Percentiles rank a stretch among this genome's conserved stretches.
Evolutionary conservation across 2,113 vertebrate genomes (phyloP).

Genomic region (Gasterosteus nipponicus): DNA sequence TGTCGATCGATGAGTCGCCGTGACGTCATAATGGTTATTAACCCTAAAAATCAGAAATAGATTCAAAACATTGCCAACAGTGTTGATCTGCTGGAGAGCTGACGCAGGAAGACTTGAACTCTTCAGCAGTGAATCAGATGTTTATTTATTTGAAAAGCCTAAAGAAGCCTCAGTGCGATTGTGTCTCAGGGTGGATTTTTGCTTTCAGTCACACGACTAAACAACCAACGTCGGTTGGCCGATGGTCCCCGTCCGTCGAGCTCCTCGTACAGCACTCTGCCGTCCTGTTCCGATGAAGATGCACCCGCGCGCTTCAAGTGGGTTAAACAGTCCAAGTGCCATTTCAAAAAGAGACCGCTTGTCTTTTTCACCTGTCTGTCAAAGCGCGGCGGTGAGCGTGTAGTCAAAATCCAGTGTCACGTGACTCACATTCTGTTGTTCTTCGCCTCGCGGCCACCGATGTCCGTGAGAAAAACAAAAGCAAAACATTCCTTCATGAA

Average conservation of each 20-base stretch:
- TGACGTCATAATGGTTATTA: not conserved
- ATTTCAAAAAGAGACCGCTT: constrained; percentile 21
- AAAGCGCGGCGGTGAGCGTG: constrained; percentile 48
- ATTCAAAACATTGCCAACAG: not conserved
- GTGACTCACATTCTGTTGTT: constrained; percentile 57
- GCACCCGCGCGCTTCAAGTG: constrained; percentile 70
- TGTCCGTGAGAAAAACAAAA: constrained; percentile 44
- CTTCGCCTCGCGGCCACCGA: constrained; percentile 48
- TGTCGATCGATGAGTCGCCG: not conserved
- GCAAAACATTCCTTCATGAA: constrained; percentile 51
- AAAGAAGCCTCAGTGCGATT: not conserved
- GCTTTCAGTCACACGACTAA: constrained; percentile 5
- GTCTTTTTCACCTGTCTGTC: constrained; percentile 36
- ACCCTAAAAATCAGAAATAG: not conserved
- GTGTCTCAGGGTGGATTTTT: constrained; percentile 50
- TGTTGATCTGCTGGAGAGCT: not conserved
- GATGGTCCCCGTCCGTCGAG: constrained; percentile 40
- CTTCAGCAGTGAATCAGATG: not conserved
- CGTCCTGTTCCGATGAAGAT: constrained; percentile 28
- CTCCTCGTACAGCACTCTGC: constrained; percentile 15
- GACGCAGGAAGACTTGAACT: not conserved
- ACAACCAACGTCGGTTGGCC: not conserved
- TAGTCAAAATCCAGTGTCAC: constrained; percentile 71
- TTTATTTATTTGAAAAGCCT: not conserved
- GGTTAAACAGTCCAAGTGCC: constrained; percentile 65